Percentiles rank a stretch among this genome's conserved stretches.
These are phyloP conservation scores for Drosophila baimaii DNA, from an alignment of 1,140 invertebrate genomes.

Conservation along the genomic window DNA sequence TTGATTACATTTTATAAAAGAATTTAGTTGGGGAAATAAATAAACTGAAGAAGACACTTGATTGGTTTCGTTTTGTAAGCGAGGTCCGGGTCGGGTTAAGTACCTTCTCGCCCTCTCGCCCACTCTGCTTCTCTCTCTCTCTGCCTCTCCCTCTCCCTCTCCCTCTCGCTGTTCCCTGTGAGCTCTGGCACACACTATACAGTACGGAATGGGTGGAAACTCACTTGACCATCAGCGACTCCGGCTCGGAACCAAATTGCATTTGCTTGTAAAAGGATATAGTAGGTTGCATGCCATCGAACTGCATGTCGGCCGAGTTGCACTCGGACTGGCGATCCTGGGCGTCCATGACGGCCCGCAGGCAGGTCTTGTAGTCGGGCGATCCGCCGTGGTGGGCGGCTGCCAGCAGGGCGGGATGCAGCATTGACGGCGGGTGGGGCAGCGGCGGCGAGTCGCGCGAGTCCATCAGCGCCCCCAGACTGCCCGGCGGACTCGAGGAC, in stretches of 20 bases:
- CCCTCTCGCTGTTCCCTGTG: slow-evolving; percentile 10
- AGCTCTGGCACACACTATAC: slow-evolving; percentile 41
- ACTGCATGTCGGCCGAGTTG: slow-evolving; percentile 93
- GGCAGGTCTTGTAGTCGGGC: slow-evolving; percentile 90
- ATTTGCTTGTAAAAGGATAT: slow-evolving; percentile 93
- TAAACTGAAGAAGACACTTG: slow-evolving; percentile 83
- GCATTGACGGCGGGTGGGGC: slow-evolving; percentile 91
- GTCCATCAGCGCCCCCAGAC: slow-evolving; percentile 87
- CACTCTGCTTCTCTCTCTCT: neutral
- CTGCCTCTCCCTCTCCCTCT: neutral
- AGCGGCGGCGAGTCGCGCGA: slow-evolving; percentile 91
- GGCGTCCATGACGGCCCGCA: slow-evolving; percentile 89
- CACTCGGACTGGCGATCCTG: slow-evolving; percentile 93
- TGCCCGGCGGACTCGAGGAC: slow-evolving; percentile 85
- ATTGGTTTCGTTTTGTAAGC: slow-evolving; percentile 82
- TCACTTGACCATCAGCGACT: slow-evolving; percentile 77
- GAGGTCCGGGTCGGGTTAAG: slow-evolving; percentile 61
- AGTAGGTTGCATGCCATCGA: slow-evolving; percentile 96
- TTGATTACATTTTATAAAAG: slow-evolving; percentile 84
- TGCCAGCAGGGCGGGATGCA: slow-evolving; percentile 91
- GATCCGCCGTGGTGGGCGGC: slow-evolving; percentile 90
- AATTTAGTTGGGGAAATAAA: slow-evolving; percentile 81
- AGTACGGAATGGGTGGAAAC: slow-evolving; percentile 59
- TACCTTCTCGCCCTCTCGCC: slow-evolving; percentile 8
- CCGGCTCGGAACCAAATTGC: slow-evolving; percentile 60